These are phyloP conservation scores for Pinctada fucata DNA, from an alignment of 2,888 invertebrate species.

Conservation along the genomic window DNA sequence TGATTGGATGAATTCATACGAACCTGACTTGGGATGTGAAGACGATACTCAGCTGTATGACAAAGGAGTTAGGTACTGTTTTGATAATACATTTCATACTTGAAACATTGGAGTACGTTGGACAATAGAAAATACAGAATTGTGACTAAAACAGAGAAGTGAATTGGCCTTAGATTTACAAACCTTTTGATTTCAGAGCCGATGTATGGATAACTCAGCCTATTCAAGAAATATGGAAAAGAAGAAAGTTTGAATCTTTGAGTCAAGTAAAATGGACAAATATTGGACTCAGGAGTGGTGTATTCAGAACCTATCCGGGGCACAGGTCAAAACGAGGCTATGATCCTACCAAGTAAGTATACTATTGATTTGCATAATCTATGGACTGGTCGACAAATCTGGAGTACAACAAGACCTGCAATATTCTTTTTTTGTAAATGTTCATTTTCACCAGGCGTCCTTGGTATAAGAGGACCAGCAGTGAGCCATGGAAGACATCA, in stretches of 20 bases:
- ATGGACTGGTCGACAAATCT: background rate
- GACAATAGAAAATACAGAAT: too few species aligned
- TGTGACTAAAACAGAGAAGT: too few species aligned
- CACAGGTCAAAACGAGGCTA: slow-evolving; percentile 76
- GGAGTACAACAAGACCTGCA: background rate
- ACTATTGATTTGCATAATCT: background rate
- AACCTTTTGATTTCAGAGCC: slow-evolving; percentile 62
- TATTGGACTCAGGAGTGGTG: slow-evolving; percentile 77
- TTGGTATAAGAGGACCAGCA: slow-evolving; percentile 76
- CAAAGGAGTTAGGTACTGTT: slow-evolving; percentile 74
- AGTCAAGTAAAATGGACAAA: slow-evolving; percentile 77
- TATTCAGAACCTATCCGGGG: slow-evolving; percentile 77
- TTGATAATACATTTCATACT: background rate
- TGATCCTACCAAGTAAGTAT: slow-evolving; percentile 75
- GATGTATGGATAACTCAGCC: slow-evolving; percentile 77
- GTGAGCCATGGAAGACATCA: slow-evolving; percentile 75
- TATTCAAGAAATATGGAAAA: slow-evolving; percentile 76
- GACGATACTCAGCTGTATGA: slow-evolving; percentile 69
- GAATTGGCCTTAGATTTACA: too few species aligned
- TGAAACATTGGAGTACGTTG: background rate
- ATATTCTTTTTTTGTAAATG: background rate
- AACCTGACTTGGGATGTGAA: slow-evolving; percentile 71
- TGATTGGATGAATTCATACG: slow-evolving; percentile 74
- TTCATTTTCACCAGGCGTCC: slow-evolving; percentile 67
- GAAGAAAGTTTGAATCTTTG: slow-evolving; percentile 74